These are phyloP conservation scores for Diarsia dahlii DNA, from an alignment of 2,888 invertebrate species.

Conservation along the genomic window DNA sequence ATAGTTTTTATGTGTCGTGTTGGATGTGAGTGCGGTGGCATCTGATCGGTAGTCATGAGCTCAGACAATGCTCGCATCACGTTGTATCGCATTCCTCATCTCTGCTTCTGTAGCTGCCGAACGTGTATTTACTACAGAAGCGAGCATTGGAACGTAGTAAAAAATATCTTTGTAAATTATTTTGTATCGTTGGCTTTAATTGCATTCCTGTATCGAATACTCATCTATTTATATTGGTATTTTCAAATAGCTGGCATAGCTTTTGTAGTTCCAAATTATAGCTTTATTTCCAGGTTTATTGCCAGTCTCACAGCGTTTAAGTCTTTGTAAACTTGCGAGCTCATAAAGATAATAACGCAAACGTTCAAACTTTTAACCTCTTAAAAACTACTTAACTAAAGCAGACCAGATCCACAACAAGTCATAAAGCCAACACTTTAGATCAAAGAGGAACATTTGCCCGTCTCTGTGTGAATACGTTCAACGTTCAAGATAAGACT, in stretches of 20 bases:
- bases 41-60: slow-evolving; percentile 74
- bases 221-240: not conserved
- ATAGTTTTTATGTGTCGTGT: slow-evolving; percentile 69
- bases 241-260: slow-evolving; percentile 1
- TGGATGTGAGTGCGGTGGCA: slow-evolving; percentile 68
- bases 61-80: slow-evolving; percentile 78
- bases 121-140: slow-evolving; percentile 66
- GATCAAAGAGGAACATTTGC: slow-evolving; percentile 63
- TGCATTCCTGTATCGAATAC: slow-evolving; percentile 23
- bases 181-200: slow-evolving; percentile 31
- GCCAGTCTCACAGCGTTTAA: not conserved
- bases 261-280: not conserved
- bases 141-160: slow-evolving; percentile 52
- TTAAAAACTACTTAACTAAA: slow-evolving; percentile 36
- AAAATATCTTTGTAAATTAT: slow-evolving; percentile 35
- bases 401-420: slow-evolving; percentile 54
- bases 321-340: not conserved
- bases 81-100: slow-evolving; percentile 80
- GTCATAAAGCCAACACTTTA: slow-evolving; percentile 63
- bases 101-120: slow-evolving; percentile 72
- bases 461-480: slow-evolving; percentile 71
- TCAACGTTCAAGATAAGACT: slow-evolving; percentile 75
- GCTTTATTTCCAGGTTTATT: not conserved
- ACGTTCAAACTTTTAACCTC: slow-evolving; percentile 17
- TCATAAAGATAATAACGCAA: slow-evolving; percentile 13